Evolutionary conservation across 2,113 vertebrate genomes (phyloP).

Genomic region (Neotoma lepida): DNA sequence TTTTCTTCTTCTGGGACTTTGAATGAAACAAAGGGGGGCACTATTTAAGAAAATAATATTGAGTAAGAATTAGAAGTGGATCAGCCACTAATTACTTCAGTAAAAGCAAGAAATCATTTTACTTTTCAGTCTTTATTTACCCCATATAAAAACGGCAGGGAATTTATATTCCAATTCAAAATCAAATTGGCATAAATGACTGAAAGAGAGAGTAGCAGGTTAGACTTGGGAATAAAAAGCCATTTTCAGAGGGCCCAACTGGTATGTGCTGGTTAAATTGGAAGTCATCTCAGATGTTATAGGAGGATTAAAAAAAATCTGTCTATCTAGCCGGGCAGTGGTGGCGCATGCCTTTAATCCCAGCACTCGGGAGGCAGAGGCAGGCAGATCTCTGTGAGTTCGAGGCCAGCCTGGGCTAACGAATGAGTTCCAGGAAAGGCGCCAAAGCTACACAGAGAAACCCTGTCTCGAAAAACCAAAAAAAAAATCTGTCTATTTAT

Average conservation of each 20-base stretch:
- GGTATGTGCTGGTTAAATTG: not conserved
- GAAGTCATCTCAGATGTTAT: not conserved
- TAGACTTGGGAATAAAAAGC: not conserved
- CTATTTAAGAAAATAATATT: not conserved
- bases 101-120: not conserved
- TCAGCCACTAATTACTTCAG: not conserved
- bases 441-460: too few species aligned
- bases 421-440: too few species aligned
- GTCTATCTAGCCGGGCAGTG: too few species aligned
- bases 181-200: not conserved
- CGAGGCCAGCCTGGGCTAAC: too few species aligned
- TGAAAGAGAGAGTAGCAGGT: not conserved
- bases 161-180: not conserved
- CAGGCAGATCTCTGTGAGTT: too few species aligned
- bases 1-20: slow-evolving; percentile 5
- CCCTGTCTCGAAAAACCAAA: too few species aligned
- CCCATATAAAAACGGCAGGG: not conserved
- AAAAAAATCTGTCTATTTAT: too few species aligned
- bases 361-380: too few species aligned
- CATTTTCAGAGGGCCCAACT: not conserved
- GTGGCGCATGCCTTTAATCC: too few species aligned
- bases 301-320: not conserved
- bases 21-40: not conserved
- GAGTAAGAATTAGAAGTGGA: not conserved
- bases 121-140: not conserved